Percentiles rank a stretch among this genome's conserved stretches.
phyloP scores from a whole-genome alignment of 2,888 invertebrate species.

The Sphecodes monilicornis region DNA sequence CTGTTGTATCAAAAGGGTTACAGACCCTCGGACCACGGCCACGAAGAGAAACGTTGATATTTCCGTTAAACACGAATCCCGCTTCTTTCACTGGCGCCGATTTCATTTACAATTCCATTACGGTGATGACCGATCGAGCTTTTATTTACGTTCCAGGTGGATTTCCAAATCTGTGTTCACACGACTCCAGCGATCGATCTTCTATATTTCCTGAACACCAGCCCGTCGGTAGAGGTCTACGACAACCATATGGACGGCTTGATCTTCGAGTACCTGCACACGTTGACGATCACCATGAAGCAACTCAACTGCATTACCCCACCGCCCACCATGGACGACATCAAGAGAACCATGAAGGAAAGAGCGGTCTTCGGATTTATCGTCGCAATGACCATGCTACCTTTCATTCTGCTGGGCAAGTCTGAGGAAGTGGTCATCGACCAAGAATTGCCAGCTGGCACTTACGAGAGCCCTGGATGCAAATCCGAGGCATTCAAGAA shows the following conservation, averaged over 20 bases:
- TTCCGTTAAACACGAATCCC: too few species aligned
- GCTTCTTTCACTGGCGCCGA: too few species aligned
- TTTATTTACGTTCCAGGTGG: slow-evolving; percentile 83
- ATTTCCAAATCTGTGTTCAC: slow-evolving; percentile 84
- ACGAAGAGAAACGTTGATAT: slow-evolving; percentile 1
- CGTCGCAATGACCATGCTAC: slow-evolving; percentile 71
- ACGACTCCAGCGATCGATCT: slow-evolving; percentile 84
- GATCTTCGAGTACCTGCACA: slow-evolving; percentile 72
- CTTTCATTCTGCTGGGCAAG: slow-evolving; percentile 74
- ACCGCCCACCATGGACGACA: slow-evolving; percentile 71
- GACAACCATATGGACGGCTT: slow-evolving; percentile 64
- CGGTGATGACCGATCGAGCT: too few species aligned
- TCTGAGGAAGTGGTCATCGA: slow-evolving; percentile 68
- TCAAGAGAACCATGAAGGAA: slow-evolving; percentile 67
- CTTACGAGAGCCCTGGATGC: slow-evolving; percentile 61
- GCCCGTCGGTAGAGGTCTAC: slow-evolving; percentile 70
- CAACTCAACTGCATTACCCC: slow-evolving; percentile 72
- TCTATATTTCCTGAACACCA: slow-evolving; percentile 84
- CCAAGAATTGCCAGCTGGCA: slow-evolving; percentile 69
- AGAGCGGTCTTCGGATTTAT: slow-evolving; percentile 70
- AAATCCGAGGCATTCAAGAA: slow-evolving; percentile 61
- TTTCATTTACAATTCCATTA: too few species aligned
- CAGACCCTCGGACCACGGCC: not conserved
- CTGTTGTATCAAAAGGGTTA: not conserved
- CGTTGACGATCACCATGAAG: slow-evolving; percentile 72